Evolutionary conservation across 2,888 invertebrate genomes (phyloP).

Genomic region (Nomada fucata): DNA sequence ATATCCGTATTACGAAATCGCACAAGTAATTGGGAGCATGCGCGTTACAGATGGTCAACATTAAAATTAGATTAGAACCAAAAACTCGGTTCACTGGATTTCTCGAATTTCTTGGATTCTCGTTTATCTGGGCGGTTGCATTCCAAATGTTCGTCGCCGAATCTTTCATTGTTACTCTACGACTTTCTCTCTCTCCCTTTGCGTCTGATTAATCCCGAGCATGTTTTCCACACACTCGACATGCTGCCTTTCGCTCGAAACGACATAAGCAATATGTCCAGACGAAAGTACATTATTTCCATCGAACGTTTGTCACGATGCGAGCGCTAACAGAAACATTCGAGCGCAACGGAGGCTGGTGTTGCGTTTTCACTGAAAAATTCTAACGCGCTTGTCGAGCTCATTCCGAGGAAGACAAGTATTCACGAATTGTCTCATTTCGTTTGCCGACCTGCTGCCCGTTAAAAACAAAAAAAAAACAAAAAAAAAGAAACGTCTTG

Average conservation of each 20-base stretch:
- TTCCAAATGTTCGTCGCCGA: neutral
- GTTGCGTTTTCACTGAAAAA: neutral
- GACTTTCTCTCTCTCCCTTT: constrained; percentile 59
- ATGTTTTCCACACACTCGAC: constrained; percentile 47
- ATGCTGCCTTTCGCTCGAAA: constrained; percentile 16
- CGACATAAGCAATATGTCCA: neutral
- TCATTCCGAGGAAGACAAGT: neutral
- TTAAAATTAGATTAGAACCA: too few relatives aligned
- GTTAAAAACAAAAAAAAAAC: neutral
- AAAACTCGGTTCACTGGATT: too few relatives aligned
- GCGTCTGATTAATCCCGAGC: constrained; percentile 48
- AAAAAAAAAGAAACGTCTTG: neutral
- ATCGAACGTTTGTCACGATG: neutral
- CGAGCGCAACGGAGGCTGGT: neutral
- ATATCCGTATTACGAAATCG: neutral
- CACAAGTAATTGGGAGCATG: neutral
- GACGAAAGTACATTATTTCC: neutral
- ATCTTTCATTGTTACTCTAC: constrained; percentile 33
- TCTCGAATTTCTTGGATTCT: neutral
- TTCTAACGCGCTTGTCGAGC: constrained; percentile 1
- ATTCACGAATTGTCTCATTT: constrained; percentile 20
- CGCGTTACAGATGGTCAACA: too few relatives aligned
- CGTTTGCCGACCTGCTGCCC: constrained; percentile 26
- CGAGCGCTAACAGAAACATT: neutral
- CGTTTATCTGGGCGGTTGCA: constrained; percentile 33